Percentiles rank a stretch among this genome's conserved stretches.
Conservation (phyloP, 2,113 vertebrate species). For the Takifugu bimaculatus region DNA sequence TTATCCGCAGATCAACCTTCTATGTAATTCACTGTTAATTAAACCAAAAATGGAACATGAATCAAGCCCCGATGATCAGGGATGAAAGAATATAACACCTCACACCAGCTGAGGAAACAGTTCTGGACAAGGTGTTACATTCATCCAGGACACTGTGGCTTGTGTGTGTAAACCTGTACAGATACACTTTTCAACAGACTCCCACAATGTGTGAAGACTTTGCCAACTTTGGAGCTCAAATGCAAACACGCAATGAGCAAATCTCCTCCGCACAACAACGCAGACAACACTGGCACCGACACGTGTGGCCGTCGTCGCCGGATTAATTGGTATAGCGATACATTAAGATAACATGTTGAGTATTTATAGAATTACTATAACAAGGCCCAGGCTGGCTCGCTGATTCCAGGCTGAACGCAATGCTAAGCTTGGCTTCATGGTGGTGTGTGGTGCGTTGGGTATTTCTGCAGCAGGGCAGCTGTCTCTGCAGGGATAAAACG, state of each 20-base stretch:
- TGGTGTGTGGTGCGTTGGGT: neutral
- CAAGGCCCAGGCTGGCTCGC: neutral
- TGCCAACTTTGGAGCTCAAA: neutral
- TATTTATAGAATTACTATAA: neutral
- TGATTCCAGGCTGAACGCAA: neutral
- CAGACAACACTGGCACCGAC: no score
- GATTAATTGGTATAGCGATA: no score
- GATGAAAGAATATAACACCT: slow-evolving; percentile 8
- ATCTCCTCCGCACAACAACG: no score
- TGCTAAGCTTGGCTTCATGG: neutral
- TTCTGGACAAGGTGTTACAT: no score
- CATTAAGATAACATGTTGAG: neutral
- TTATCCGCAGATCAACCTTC: no score
- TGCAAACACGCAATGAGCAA: no score
- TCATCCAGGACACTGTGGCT: no score
- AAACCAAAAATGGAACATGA: neutral
- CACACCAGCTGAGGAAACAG: slow-evolving; percentile 25
- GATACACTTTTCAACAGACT: no score
- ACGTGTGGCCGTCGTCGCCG: no score
- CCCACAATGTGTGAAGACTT: neutral
- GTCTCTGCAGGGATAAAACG: neutral
- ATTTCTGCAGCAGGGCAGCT: neutral
- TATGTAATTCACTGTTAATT: neutral
- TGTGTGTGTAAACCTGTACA: no score
- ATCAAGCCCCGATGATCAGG: neutral